Evolutionary conservation across 2,113 vertebrate genomes (phyloP).

Genomic region (Pavo muticus): DNA sequence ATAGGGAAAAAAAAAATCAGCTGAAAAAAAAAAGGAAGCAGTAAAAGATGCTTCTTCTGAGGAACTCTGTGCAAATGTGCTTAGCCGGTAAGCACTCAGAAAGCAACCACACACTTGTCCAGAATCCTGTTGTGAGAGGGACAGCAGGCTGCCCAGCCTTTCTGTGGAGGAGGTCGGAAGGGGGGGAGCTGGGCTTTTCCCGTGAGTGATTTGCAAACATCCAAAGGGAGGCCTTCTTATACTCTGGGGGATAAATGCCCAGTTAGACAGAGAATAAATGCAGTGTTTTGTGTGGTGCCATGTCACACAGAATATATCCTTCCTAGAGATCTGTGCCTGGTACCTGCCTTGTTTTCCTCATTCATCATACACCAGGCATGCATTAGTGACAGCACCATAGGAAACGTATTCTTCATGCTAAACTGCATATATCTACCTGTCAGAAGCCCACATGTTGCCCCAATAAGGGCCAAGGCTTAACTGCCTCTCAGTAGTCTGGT

Average conservation of each 20-base stretch:
- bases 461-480: constrained; percentile 57
- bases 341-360: constrained; percentile 54
- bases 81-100: not conserved
- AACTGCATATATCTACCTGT: constrained; percentile 58
- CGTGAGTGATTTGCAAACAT: not conserved
- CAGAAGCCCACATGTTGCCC: constrained; percentile 56
- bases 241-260: not conserved
- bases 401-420: constrained; percentile 54
- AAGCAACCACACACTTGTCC: not conserved
- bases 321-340: not conserved
- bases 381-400: constrained; percentile 28
- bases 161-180: not conserved
- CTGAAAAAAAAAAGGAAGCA: not conserved
- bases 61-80: not conserved
- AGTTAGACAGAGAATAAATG: not conserved
- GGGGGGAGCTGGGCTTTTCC: not conserved
- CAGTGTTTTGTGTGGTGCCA: not conserved
- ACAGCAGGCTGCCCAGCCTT: not conserved
- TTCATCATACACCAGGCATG: not conserved
- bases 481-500: constrained; percentile 51
- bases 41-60: not conserved
- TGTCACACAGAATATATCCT: not conserved
- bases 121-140: not conserved
- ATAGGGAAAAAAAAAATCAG: not conserved
- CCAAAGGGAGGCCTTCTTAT: not conserved